A percentile compares a stretch with the other conserved stretches of the same genome.
Conservation (phyloP, 2,888 invertebrate species). For the Drosophila helvetica region DNA sequence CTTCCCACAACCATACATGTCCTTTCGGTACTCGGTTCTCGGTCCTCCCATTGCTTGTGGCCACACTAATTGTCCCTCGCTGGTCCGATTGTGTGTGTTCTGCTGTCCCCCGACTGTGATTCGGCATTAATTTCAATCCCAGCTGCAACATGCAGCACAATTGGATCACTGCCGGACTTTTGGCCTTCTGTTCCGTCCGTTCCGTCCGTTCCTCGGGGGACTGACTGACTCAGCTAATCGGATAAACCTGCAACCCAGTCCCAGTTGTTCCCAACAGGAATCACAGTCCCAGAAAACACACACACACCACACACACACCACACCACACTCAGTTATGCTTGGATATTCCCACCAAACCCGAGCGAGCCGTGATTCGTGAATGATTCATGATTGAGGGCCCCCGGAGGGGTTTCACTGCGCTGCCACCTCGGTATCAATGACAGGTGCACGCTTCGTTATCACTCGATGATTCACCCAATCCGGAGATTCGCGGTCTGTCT, state of each 20-base stretch:
- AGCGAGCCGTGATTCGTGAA: neutral
- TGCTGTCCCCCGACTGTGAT: conserved; percentile 25
- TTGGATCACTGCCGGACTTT: neutral
- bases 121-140: conserved; percentile 25
- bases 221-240: conserved; percentile 32
- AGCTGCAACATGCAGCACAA: conserved; percentile 19
- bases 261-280: neutral
- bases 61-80: conserved; percentile 45
- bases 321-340: conserved; percentile 3
- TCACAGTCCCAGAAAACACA: neutral
- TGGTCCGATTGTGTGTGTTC: neutral
- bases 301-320: neutral
- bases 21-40: conserved; percentile 6
- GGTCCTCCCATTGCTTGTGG: conserved; percentile 32
- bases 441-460: conserved; percentile 21
- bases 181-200: neutral
- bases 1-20: neutral
- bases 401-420: conserved; percentile 9
- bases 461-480: conserved; percentile 23
- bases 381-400: conserved; percentile 16
- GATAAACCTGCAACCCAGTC: conserved; percentile 21
- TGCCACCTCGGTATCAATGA: conserved; percentile 19
- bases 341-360: conserved; percentile 2
- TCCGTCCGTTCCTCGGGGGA: neutral
- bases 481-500: conserved; percentile 20